These are phyloP conservation scores for Drosophila ohnishii DNA, from an alignment of 1,140 invertebrate species.

Conservation along the genomic window DNA sequence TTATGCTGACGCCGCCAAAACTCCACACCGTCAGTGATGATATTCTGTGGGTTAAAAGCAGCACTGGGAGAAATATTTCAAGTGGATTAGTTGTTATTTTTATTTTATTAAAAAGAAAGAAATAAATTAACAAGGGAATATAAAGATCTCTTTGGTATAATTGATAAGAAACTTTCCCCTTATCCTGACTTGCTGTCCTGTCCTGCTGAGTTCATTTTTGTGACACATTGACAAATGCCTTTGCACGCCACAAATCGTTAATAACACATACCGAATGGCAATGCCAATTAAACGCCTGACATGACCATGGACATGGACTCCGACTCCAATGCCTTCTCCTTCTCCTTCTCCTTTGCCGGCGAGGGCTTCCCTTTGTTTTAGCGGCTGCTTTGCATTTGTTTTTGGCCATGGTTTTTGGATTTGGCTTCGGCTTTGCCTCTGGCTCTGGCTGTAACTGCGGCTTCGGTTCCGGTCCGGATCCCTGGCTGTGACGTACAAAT, in stretches of 20 bases:
- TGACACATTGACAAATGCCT: conserved; percentile 76
- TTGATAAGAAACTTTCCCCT: background rate
- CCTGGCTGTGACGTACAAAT: conserved; percentile 65
- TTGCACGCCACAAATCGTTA: conserved; percentile 76
- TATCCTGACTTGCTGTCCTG: conserved; percentile 6
- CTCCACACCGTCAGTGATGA: conserved; percentile 9
- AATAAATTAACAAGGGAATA: no score
- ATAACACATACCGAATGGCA: conserved; percentile 65
- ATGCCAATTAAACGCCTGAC: conserved; percentile 72
- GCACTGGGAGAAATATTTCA: conserved; percentile 4
- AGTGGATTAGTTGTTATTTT: background rate
- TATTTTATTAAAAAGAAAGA: no score
- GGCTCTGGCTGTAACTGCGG: conserved; percentile 4
- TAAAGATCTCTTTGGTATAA: background rate
- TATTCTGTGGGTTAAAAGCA: conserved; percentile 19
- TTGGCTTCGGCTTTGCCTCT: conserved; percentile 3
- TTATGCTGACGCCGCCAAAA: conserved; percentile 63
- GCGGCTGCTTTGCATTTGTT: conserved; percentile 70
- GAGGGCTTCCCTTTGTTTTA: conserved; percentile 53
- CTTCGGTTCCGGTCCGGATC: conserved; percentile 38
- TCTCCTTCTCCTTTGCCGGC: conserved; percentile 7
- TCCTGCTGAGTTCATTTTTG: conserved; percentile 60
- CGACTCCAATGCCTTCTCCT: conserved; percentile 1
- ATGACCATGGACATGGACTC: conserved; percentile 38
- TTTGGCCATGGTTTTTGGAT: conserved; percentile 42